Evolutionary conservation across 1,140 invertebrate species (phyloP).

Genomic region (Zaprionus kolodkinae): DNA sequence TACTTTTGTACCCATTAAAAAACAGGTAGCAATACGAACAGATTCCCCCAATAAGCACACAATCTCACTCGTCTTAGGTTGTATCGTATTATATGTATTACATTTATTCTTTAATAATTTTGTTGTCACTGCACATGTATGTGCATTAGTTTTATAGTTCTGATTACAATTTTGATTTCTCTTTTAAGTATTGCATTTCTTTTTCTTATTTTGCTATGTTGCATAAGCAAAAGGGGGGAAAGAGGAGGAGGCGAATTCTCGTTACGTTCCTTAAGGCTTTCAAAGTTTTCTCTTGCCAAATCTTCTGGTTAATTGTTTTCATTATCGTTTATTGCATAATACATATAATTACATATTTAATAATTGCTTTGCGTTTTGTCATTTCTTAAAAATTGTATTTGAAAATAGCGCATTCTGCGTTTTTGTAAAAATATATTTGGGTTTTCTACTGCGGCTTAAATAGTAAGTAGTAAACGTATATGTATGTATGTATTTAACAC

Average conservation of each 20-base stretch:
- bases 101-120: constrained; percentile 57
- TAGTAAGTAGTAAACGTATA: constrained; percentile 58
- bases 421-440: constrained; percentile 83
- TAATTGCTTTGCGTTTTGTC: constrained; percentile 79
- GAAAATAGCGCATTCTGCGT: constrained; percentile 78
- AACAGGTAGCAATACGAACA: neutral
- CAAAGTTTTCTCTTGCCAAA: constrained; percentile 26
- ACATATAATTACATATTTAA: constrained; percentile 78
- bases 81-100: constrained; percentile 73
- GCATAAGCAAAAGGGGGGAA: constrained; percentile 32
- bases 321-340: constrained; percentile 61
- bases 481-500: constrained; percentile 61
- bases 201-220: constrained; percentile 32
- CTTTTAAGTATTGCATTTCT: constrained; percentile 30
- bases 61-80: constrained; percentile 49
- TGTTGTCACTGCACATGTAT: constrained; percentile 52
- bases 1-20: neutral
- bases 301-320: constrained; percentile 20
- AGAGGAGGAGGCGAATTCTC: constrained; percentile 12
- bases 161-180: constrained; percentile 38
- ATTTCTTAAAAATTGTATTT: constrained; percentile 78
- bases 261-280: constrained; percentile 35
- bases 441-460: constrained; percentile 73
- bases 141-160: constrained; percentile 46
- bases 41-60: neutral